Evolutionary conservation across 2,797 vertebrate genomes (phyloP).

Genomic region (Dermochelys coriacea): DNA sequence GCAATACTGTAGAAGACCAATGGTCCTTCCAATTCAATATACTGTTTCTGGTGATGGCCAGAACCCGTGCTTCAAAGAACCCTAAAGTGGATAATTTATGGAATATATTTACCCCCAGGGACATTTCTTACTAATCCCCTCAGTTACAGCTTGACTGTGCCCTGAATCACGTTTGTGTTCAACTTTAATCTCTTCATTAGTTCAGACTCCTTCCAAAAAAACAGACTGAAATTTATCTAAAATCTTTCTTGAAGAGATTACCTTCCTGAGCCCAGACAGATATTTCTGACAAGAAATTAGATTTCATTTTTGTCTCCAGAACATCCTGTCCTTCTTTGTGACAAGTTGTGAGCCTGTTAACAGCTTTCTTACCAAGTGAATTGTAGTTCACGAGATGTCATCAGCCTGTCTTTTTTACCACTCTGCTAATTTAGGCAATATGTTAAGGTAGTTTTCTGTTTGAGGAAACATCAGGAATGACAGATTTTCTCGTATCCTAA

Average conservation of each 20-base stretch:
- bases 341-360: constrained; percentile 78
- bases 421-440: constrained; percentile 79
- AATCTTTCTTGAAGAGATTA: constrained; percentile 34
- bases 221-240: neutral
- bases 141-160: neutral
- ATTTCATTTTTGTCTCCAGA: constrained; percentile 70
- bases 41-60: neutral
- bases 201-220: constrained; percentile 7
- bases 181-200: neutral
- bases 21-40: fast-evolving
- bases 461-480: constrained; percentile 75
- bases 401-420: constrained; percentile 76
- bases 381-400: constrained; percentile 78
- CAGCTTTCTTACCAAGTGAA: constrained; percentile 76
- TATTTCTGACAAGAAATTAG: constrained; percentile 64
- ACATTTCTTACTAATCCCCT: constrained; percentile 3
- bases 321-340: constrained; percentile 73
- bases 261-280: constrained; percentile 62
- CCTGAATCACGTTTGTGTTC: neutral
- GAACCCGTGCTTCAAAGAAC: neutral
- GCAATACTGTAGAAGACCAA: fast-evolving
- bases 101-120: neutral
- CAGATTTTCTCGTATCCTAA: neutral
- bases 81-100: neutral
- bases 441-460: constrained; percentile 77